phyloP scores from a whole-genome alignment of 2,888 invertebrate species.

The Leptopterna dolabrata region DNA sequence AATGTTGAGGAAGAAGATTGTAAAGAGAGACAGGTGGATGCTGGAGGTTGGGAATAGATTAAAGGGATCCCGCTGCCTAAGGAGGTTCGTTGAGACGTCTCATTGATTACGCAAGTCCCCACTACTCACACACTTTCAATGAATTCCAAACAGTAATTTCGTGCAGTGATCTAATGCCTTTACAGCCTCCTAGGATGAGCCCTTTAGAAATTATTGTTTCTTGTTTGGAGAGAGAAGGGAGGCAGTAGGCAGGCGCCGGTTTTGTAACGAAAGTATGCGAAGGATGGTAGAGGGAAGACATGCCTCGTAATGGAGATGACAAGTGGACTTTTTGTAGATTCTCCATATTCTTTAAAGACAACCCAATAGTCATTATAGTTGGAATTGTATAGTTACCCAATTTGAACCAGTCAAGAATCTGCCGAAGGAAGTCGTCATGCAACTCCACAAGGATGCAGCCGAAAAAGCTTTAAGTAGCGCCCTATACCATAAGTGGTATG shows the following conservation, averaged over 20 bases:
- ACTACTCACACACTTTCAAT: not conserved
- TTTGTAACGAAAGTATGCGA: conserved; percentile 1
- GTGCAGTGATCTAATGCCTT: not conserved
- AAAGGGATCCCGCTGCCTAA: not conserved
- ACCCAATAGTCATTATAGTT: too few species aligned
- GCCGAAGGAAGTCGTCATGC: too few species aligned
- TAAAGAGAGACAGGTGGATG: conserved; percentile 23
- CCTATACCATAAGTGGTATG: too few species aligned
- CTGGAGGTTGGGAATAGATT: not conserved
- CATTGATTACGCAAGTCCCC: conserved; percentile 1
- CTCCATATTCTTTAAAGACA: not conserved
- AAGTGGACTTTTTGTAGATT: not conserved
- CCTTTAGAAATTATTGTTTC: conserved; percentile 1
- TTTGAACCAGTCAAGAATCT: too few species aligned
- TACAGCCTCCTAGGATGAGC: not conserved
- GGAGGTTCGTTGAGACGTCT: not conserved
- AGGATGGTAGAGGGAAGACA: not conserved
- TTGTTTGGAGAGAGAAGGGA: not conserved
- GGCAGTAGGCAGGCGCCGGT: not conserved
- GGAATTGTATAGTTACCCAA: too few species aligned
- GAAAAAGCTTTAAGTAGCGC: too few species aligned
- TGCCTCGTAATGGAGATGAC: not conserved
- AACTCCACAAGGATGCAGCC: too few species aligned
- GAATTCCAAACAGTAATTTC: conserved; percentile 22
- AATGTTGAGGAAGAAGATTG: conserved; percentile 46